Evolutionary conservation across 2,113 vertebrate genomes (phyloP).

Genomic region (Andinoacara biseriatus): DNA sequence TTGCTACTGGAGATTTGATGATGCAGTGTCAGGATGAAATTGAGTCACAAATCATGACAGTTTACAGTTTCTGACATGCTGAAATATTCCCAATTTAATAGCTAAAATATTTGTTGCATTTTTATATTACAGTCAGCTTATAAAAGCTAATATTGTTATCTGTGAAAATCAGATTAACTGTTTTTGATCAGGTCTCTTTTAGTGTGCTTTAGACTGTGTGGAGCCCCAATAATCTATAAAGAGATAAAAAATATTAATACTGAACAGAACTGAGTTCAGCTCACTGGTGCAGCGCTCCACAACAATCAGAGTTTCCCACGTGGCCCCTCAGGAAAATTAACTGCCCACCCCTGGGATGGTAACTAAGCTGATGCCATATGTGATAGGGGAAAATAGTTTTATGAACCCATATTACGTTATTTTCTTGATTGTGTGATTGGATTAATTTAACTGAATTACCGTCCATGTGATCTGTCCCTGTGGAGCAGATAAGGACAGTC

Average conservation of each 20-base stretch:
- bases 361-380: background rate
- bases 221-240: background rate
- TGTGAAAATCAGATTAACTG: background rate
- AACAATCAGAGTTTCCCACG: background rate
- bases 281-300: background rate
- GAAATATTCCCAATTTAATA: background rate
- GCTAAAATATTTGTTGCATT: background rate
- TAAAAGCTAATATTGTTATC: background rate
- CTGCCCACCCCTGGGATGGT: background rate
- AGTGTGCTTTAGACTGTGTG: background rate
- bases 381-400: background rate
- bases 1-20: conserved; percentile 20
- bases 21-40: conserved; percentile 11
- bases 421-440: background rate
- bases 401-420: background rate
- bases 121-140: background rate
- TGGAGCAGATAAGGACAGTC: background rate
- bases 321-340: background rate
- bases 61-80: background rate
- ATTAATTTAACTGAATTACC: background rate
- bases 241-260: background rate
- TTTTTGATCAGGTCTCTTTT: background rate
- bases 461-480: background rate
- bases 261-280: background rate
- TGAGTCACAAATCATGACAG: conserved; percentile 8